Base-by-base conservation (phyloP, 2,797 vertebrate species). In the Aeoliscus strigatus region DNA sequence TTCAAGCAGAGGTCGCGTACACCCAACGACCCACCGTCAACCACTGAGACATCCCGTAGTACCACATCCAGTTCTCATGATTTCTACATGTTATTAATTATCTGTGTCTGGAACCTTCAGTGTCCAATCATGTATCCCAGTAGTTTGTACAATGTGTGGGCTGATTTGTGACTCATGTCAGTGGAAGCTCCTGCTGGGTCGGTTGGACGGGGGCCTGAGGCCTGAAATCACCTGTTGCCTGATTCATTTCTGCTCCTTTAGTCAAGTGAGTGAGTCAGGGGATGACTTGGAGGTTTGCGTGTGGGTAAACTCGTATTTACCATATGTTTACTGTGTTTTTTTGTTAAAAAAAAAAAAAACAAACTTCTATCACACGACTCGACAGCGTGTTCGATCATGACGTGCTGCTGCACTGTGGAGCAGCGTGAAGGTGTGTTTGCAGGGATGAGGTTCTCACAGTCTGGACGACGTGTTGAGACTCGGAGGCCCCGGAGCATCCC, bases 381-480 rank as follows among this genome's bases (percentile, higher is more conserved):
- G 14, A 55, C 36, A 50, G 35, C 31, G 49, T 59, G 48, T 13
- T n/a, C 52, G 40, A 39, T 56, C 15, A 39, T 36, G 14, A 51
- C 55, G 42, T 35, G 30, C 30, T 59, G 27, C 27, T 49, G 49
- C 42, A 16, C 45, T 34, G 48, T 30, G 27, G 65, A 15, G 51
- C 40, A 65, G 52, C 73, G 46, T 72, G 70, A 73, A 79, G 71
- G 77, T 83, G 74, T 73, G 45, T 54, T 67, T 38, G 60, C 52
- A 6, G 55, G n/a, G 59, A 51, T 48, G 65, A 77, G 70, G 74
- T 88, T 90, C 87, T 87, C 87, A 89, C 86, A 88, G 73, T 87
- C 60, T 56, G 39, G 61, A 47, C 70, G 73, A 66, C 85, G 64
- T 73, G 84, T 77, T 69, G 70, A 80, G 85, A 80, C 85, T 57